Percentiles rank a stretch among this genome's conserved stretches.
Evolutionary conservation across 1,140 invertebrate species (phyloP).

Genomic region (Pseudomyrmex flavicornis): DNA sequence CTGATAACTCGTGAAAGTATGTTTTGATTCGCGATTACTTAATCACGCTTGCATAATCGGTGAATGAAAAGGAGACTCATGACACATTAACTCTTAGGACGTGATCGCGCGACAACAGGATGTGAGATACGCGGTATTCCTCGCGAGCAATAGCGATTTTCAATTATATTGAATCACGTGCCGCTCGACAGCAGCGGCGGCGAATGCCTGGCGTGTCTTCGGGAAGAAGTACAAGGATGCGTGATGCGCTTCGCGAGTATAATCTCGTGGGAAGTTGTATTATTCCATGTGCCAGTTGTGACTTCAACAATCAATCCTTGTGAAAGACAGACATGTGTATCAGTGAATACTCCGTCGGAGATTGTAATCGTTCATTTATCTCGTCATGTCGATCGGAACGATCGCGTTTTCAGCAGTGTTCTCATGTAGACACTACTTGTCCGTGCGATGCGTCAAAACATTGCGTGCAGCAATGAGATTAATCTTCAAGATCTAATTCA

Average conservation of each 20-base stretch:
- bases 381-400: neutral
- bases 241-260: slow-evolving; percentile 8
- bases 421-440: neutral
- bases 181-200: slow-evolving; percentile 2
- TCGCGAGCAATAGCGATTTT: slow-evolving; percentile 7
- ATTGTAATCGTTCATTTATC: slow-evolving; percentile 18
- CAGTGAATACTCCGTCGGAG: neutral
- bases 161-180: slow-evolving; percentile 48
- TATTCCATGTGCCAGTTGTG: slow-evolving; percentile 30
- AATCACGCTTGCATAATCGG: slow-evolving; percentile 1
- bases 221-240: slow-evolving; percentile 52
- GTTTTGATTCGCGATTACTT: slow-evolving; percentile 49
- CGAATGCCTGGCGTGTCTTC: slow-evolving; percentile 32
- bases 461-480: neutral
- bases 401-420: neutral
- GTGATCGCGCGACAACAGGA: slow-evolving; percentile 18
- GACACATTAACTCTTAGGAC: slow-evolving; percentile 35
- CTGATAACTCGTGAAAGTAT: slow-evolving; percentile 10
- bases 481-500: neutral
- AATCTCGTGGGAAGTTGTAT: slow-evolving; percentile 51
- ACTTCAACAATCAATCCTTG: slow-evolving; percentile 1
- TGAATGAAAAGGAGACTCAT: slow-evolving; percentile 20
- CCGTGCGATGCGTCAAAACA: too few relatives aligned
- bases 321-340: slow-evolving; percentile 9
- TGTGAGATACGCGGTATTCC: slow-evolving; percentile 17